Evolutionary conservation across 1,140 invertebrate genomes (phyloP).

Genomic region (Lycorma delicatula): DNA sequence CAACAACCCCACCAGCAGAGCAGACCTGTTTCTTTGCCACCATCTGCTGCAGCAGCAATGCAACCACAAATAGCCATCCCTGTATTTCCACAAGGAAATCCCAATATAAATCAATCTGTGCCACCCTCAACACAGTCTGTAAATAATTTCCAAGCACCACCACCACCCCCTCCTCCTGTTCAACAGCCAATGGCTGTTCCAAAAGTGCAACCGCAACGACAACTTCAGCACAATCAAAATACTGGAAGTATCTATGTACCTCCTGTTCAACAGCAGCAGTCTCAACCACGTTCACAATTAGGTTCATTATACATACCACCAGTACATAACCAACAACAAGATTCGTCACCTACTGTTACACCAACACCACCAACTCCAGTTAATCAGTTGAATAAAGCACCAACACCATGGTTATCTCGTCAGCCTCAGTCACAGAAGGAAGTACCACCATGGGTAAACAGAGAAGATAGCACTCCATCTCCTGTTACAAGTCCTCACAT

Average conservation of each 20-base stretch:
- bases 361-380: slow-evolving; percentile 8
- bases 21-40: slow-evolving; percentile 37
- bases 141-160: slow-evolving; percentile 27
- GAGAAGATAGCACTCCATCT: slow-evolving; percentile 19
- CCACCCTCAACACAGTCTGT: slow-evolving; percentile 38
- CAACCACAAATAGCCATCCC: slow-evolving; percentile 59
- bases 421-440: slow-evolving; percentile 38
- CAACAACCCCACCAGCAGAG: slow-evolving; percentile 33
- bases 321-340: slow-evolving; percentile 2
- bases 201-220: slow-evolving; percentile 14
- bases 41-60: slow-evolving; percentile 44
- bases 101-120: slow-evolving; percentile 25
- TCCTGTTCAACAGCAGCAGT: slow-evolving; percentile 19
- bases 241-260: slow-evolving; percentile 28
- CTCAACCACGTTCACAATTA: slow-evolving; percentile 21
- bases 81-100: slow-evolving; percentile 45
- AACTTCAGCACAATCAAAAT: slow-evolving; percentile 7
- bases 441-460: slow-evolving; percentile 41
- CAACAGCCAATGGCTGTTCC: slow-evolving; percentile 7
- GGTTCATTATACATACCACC: slow-evolving; percentile 21
- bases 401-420: slow-evolving; percentile 48
- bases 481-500: slow-evolving; percentile 19
- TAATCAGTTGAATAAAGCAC: slow-evolving; percentile 41
- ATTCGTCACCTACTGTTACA: not conserved
- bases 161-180: slow-evolving; percentile 29